Conservation (phyloP, 2,113 vertebrate genomes). For the Columba janthina region DNA sequence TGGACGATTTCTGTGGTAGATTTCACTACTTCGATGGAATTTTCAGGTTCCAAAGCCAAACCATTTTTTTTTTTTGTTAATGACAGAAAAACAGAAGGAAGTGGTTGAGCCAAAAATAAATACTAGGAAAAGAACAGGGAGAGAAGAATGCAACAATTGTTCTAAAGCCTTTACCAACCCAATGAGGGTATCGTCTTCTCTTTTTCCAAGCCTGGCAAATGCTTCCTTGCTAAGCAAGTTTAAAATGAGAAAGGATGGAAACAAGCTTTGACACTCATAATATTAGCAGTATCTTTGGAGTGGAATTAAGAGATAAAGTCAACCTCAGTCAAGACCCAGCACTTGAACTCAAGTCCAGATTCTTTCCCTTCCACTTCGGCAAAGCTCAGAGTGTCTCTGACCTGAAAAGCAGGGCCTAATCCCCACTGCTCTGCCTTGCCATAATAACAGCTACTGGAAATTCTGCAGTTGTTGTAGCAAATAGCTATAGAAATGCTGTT, state of each 20-base stretch:
- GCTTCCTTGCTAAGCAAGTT: neutral
- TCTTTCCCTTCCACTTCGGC: neutral
- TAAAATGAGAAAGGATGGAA: neutral
- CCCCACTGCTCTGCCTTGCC: neutral
- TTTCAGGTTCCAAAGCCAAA: neutral
- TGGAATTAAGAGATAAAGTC: neutral
- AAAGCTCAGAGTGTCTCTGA: neutral
- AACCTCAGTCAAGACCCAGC: neutral
- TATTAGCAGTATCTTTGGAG: neutral
- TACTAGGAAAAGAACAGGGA: neutral
- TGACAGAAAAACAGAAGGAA: neutral
- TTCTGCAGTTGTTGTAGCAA: neutral
- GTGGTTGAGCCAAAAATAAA: constrained; percentile 16
- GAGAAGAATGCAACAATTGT: neutral
- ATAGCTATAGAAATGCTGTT: neutral
- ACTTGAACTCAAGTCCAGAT: neutral
- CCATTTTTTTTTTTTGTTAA: neutral
- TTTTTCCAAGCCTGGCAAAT: neutral
- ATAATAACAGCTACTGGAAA: neutral
- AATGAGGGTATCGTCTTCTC: constrained; percentile 3
- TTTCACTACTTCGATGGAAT: neutral
- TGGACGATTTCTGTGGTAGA: neutral
- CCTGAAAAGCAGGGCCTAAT: neutral
- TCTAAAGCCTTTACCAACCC: neutral
- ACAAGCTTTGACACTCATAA: neutral